Base-by-base conservation (phyloP, 2,113 vertebrate genomes). In the Datnioides undecimradiatus region DNA sequence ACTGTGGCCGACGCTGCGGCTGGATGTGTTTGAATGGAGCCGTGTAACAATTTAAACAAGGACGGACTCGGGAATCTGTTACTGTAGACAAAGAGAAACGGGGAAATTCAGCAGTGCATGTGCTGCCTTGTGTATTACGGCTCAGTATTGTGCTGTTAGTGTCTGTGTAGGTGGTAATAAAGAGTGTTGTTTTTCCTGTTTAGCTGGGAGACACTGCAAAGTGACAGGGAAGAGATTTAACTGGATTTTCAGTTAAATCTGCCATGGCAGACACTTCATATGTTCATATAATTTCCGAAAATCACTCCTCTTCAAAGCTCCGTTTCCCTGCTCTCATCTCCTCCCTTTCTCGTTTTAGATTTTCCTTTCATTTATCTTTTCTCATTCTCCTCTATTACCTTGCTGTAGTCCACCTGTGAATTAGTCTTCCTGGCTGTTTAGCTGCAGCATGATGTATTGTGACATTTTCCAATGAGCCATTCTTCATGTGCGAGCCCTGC, bases 391-490 rank as follows among this genome's bases (percentile, higher is more conserved):
- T 79, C 69, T 68, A n/a, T 83, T 84, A 70, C 80, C 70, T 73
- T 2, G 76, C 69, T 46, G 77, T 33, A 45, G 40, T 84, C 73
- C 83, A 90, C 80, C 79, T 87, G 81, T 74, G 73, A 84, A 85
- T 84, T 79, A 79, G 65, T 91, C 85, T 85, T 74, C 46, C 23
- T 77, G 84, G 51, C 52, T 84, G 79, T 88, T 86, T 75, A 51
- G 80, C 84, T n/a, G 66, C 79, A 29, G 48, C 46, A 12, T 90
- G 87, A 92, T 89, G 40, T 83, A 90, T 91, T 82, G 78, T 89
- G 88, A 92, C 88, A 90, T 87, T 92, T 91, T 84, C 76, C 45
- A 75, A 65, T 64, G 77, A 90, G 77, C 65, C 65, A 87, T 90
- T 91, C 63, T 51, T 92, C 86, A 87, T n/a, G 0, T 25, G 6